Base-by-base conservation (phyloP, 2,797 vertebrate genomes). In the Danio albolineatus region DNA sequence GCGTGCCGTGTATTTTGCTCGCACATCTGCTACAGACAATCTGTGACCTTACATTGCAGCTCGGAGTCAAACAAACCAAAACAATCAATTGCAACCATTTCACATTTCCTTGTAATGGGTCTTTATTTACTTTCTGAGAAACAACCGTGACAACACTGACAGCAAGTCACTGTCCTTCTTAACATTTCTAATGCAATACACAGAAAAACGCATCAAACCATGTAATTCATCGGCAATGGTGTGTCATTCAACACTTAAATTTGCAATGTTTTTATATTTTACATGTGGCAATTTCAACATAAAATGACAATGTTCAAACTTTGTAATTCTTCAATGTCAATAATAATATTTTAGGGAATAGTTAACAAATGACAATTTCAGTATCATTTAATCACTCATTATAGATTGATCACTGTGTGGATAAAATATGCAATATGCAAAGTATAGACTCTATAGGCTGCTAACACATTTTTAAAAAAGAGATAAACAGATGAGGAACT, bases 91-190 rank as follows among this genome's bases (percentile, higher is more conserved):
- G 65, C 73, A 85, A 74, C 75, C 44, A 69, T 76, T 81, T 83
- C 54, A 83, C 69, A 57, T 69, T 79, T 69, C 57, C 73, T 59
- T 82, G 73, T 76, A 82, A 69, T 36, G 46, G 54, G 16, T 21
- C 51, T 75, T 78, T 77, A 77, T 82, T 79, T 77, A 75, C 78
- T 78, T 80, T 78, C 79, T 53, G 60, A 59, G 65, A 86, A 57
- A 51, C 76, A 57, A 72, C 62, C 4, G 7, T 75, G 60, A 77
- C 54, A 73, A 49, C 64, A 48, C 44, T 62, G 41, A 73, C 57
- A 74, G 70, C 78, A 80, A 61, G 73, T 73, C 67, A 76, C 57
- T 44, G 14, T 74, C 49, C 21, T 67, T 44, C 43, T 36, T 43
- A n/a, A 53, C 57, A 36, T 19, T 12, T 38, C 54, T 61, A 44